These are phyloP conservation scores for Lordiphosa fenestrarum DNA, from an alignment of 2,888 invertebrate species.

Conservation along the genomic window DNA sequence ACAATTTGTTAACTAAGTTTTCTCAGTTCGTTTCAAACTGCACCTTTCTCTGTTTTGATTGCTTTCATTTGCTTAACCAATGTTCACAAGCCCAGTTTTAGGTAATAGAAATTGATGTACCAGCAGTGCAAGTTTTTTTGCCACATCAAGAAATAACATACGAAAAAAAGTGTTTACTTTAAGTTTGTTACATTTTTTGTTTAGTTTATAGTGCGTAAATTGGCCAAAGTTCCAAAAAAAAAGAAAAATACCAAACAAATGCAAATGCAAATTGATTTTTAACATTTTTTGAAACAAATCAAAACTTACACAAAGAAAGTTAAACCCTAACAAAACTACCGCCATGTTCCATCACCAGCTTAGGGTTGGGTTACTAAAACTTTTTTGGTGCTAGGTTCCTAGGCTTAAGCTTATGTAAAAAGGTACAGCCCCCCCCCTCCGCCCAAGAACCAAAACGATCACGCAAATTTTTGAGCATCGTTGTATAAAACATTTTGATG, in stretches of 20 bases:
- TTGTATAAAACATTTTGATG: conserved; percentile 65
- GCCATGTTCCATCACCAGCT: conserved; percentile 9
- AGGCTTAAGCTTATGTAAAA: conserved; percentile 47
- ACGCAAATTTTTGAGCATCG: conserved; percentile 81
- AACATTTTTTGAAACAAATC: conserved; percentile 74
- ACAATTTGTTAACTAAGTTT: conserved; percentile 11
- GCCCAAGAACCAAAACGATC: conserved; percentile 60
- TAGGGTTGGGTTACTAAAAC: conserved; percentile 31
- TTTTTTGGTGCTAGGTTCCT: conserved; percentile 50
- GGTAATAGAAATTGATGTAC: conserved; percentile 51
- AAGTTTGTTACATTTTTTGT: conserved; percentile 51
- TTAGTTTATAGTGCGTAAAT: conserved; percentile 74
- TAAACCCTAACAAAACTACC: conserved; percentile 1
- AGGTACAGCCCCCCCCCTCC: conserved; percentile 5
- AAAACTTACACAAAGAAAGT: conserved; percentile 40
- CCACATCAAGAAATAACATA: conserved; percentile 41
- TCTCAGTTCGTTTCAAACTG: conserved; percentile 50
- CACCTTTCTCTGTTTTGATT: conserved; percentile 53
- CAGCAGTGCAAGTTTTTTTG: conserved; percentile 80
- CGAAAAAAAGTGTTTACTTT: conserved; percentile 20
- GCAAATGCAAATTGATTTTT: conserved; percentile 71
- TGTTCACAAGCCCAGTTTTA: conserved; percentile 33
- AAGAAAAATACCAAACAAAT: conserved; percentile 22
- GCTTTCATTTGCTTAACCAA: conserved; percentile 7
- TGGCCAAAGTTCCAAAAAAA: conserved; percentile 38